phyloP scores from a whole-genome alignment of 2,797 vertebrate species.

The Sebastes wilsoni region DNA sequence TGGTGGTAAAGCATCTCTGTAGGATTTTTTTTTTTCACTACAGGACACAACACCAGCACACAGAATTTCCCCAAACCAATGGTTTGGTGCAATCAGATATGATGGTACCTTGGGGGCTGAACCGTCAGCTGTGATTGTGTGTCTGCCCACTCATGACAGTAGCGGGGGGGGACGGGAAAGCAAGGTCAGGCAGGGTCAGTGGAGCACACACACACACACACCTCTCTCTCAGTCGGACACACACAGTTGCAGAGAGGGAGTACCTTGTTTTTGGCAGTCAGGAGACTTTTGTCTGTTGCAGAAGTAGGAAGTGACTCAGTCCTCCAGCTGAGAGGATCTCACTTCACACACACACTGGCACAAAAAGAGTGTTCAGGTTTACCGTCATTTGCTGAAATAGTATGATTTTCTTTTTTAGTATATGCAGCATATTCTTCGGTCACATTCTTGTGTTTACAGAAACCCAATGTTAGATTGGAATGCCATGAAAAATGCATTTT shows the following conservation, averaged over 20 bases:
- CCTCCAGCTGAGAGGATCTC: slow-evolving; percentile 3
- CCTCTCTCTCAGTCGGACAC: not conserved
- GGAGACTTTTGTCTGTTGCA: slow-evolving; percentile 13
- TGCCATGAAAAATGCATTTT: not conserved
- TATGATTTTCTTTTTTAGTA: not conserved
- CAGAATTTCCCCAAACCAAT: slow-evolving; percentile 22
- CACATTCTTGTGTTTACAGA: not conserved
- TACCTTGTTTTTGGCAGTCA: slow-evolving; percentile 20
- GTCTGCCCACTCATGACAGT: slow-evolving; percentile 59
- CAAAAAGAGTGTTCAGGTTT: too few species aligned
- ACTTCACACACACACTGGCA: not conserved
- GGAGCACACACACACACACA: slow-evolving; percentile 1
- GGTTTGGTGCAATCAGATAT: slow-evolving; percentile 49
- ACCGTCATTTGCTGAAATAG: not conserved
- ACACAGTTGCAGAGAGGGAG: slow-evolving; percentile 1
- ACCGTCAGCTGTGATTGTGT: slow-evolving; percentile 55
- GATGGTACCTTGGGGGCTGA: slow-evolving; percentile 44
- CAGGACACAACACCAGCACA: slow-evolving; percentile 7
- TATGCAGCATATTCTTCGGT: not conserved
- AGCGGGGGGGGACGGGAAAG: slow-evolving; percentile 21
- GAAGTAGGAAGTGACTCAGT: slow-evolving; percentile 5
- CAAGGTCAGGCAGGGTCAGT: slow-evolving; percentile 53
- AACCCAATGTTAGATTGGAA: not conserved
- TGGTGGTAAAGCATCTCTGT: not conserved
- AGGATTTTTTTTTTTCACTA: not conserved